Evolutionary conservation across 2,888 invertebrate species (phyloP).

Genomic region (Flexamia atlantica): DNA sequence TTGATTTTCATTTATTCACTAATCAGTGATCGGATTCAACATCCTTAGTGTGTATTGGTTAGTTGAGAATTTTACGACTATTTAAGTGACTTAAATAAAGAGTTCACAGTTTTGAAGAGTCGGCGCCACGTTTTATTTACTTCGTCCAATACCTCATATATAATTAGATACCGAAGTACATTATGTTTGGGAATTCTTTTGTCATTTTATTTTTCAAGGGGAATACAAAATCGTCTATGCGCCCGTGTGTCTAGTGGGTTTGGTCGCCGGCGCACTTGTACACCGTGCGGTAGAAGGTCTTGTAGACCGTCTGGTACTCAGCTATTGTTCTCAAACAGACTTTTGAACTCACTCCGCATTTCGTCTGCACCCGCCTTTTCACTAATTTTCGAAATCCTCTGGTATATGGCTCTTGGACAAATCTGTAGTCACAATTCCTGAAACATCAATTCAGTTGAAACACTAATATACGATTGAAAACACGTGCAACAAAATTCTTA

Average conservation of each 20-base stretch:
- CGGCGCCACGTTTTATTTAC: background rate
- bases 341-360: slow-evolving; percentile 72
- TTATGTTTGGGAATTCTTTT: background rate
- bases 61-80: no score
- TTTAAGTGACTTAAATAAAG: no score
- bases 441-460: slow-evolving; percentile 41
- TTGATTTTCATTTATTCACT: no score
- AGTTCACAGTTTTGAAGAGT: no score
- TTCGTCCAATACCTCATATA: background rate
- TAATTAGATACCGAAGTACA: background rate
- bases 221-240: background rate
- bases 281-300: slow-evolving; percentile 72
- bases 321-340: slow-evolving; percentile 71
- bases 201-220: background rate
- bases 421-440: slow-evolving; percentile 72
- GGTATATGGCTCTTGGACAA: slow-evolving; percentile 72
- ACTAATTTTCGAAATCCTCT: slow-evolving; percentile 71
- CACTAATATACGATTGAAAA: no score
- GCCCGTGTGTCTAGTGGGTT: background rate
- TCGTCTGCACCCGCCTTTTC: slow-evolving; percentile 70
- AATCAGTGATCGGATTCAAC: no score
- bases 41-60: no score
- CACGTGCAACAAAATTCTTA: no score
- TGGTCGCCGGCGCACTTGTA: slow-evolving; percentile 71
- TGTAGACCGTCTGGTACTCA: slow-evolving; percentile 72